Base-by-base conservation (phyloP, 2,797 vertebrate species). In the Tenualosa thibaudeaui region DNA sequence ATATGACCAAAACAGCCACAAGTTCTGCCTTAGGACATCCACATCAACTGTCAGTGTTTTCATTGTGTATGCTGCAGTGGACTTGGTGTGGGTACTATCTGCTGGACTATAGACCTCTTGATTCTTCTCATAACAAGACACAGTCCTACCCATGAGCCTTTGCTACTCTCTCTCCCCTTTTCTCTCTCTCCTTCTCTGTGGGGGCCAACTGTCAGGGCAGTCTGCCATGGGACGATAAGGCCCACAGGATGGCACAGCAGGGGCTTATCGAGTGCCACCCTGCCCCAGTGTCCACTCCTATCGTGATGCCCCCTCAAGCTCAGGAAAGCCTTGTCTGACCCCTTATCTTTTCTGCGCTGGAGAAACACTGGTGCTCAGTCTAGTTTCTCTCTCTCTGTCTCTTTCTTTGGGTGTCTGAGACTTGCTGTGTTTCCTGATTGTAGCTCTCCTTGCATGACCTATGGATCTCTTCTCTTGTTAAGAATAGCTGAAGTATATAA, bases 151-250 rank as follows among this genome's bases (percentile, higher is more conserved):
- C 58, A 62, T 62, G 6, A 62, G 22, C 58, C 22, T 62, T 3
- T 40, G 65, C 65, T 71, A 7, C 26, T 68, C 65, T 68, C 65
- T 71, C 60, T 62, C 15, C 4, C 54, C 10, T 9, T 56, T 9
- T 56, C 62, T 68, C n/a, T 65, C 58, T 24, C 22, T 62, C 58
- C n/a, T 3, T 62, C 31, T 71, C 26, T 71, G 58, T 49, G 60
- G 86, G 88, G 89, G 86, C 87, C 85, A 90, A 93, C 92, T 89
- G 91, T 86, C 90, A 85, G 17, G 86, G 88, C 88, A 83, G 10
- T 5, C 87, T 93, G 93, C 85, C 84, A 85, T 62, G 84, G 51
- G 12, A 2, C 85, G 93, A 95, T 94, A 95, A 95, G 92, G 83
- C 87, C 88, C 86, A 86, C 88, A 89, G 92, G 90, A 90, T 92